A percentile compares a stretch with the other conserved stretches of the same genome.
phyloP scores from a whole-genome alignment of 2,113 vertebrate genomes.

The Psittacula cyanocephala region DNA sequence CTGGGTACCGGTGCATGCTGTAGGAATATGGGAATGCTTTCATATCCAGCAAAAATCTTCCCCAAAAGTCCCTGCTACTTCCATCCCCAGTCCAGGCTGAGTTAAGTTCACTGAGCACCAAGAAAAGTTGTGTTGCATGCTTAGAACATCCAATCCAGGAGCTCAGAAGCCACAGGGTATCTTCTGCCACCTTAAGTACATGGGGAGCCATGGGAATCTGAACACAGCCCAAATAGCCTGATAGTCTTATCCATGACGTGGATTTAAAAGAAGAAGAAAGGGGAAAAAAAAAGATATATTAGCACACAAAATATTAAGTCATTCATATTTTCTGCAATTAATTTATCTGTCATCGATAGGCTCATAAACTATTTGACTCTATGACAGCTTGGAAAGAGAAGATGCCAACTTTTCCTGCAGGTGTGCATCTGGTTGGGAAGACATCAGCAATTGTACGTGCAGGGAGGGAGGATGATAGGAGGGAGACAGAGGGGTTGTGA shows the following conservation, averaged over 20 bases:
- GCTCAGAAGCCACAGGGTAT: not conserved
- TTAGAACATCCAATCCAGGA: not conserved
- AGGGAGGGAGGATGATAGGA: slow-evolving; percentile 51
- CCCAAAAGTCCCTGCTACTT: not conserved
- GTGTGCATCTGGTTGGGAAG: slow-evolving; percentile 73
- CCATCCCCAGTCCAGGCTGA: not conserved
- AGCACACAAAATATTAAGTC: slow-evolving; percentile 81
- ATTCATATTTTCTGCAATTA: slow-evolving; percentile 77
- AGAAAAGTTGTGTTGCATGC: not conserved
- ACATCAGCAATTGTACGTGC: slow-evolving; percentile 68
- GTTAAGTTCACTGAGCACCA: not conserved
- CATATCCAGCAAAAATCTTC: not conserved
- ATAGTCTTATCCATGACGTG: slow-evolving; percentile 62
- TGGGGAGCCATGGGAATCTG: slow-evolving; percentile 34
- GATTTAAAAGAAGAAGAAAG: not conserved
- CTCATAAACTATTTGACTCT: slow-evolving; percentile 73
- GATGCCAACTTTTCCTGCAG: slow-evolving; percentile 75
- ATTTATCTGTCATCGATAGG: slow-evolving; percentile 80
- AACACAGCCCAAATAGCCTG: slow-evolving; percentile 19
- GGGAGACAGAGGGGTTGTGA: slow-evolving; percentile 64
- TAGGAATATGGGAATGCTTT: not conserved
- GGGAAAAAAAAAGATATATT: slow-evolving; percentile 35
- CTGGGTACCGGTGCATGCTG: fast-evolving
- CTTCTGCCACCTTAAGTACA: not conserved
- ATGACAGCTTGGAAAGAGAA: slow-evolving; percentile 72